These are phyloP conservation scores for Sinocyclocheilus anshuiensis DNA, from an alignment of 2,113 vertebrate species.

Conservation along the genomic window DNA sequence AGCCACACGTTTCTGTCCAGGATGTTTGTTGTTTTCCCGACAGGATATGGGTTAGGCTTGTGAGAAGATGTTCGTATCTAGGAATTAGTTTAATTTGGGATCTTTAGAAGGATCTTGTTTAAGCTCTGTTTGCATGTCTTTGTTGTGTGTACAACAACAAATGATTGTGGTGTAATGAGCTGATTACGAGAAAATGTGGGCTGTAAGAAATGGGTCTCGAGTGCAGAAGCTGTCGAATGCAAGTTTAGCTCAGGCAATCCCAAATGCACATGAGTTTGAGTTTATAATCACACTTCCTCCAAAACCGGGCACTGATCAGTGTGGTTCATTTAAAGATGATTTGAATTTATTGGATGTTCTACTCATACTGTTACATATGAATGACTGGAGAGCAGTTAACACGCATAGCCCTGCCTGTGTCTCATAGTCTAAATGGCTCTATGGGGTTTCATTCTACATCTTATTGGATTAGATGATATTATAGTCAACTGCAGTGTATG, in stretches of 20 bases:
- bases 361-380: constrained; percentile 40
- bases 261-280: constrained; percentile 65
- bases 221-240: constrained; percentile 73
- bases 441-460: constrained; percentile 41
- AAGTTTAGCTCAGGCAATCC: constrained; percentile 72
- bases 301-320: constrained; percentile 59
- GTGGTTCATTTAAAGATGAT: constrained; percentile 43
- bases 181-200: constrained; percentile 79
- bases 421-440: constrained; percentile 43
- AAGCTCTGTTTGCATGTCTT: constrained; percentile 59
- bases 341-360: constrained; percentile 20
- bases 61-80: constrained; percentile 67
- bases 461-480: constrained; percentile 37
- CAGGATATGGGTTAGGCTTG: constrained; percentile 48
- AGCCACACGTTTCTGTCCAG: constrained; percentile 59
- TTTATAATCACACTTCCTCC: constrained; percentile 68
- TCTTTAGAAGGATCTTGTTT: constrained; percentile 71
- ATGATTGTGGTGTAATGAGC: constrained; percentile 80
- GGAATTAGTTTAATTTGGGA: constrained; percentile 66
- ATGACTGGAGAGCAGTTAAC: constrained; percentile 45
- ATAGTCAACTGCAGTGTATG: constrained; percentile 30
- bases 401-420: constrained; percentile 1
- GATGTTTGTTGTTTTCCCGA: constrained; percentile 76
- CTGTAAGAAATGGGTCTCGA: constrained; percentile 71
- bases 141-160: constrained; percentile 71